Evolutionary conservation across 2,888 invertebrate species (phyloP), one percentile per base, ranked within the genome.

Genomic region (Coremacera marginata): DNA sequence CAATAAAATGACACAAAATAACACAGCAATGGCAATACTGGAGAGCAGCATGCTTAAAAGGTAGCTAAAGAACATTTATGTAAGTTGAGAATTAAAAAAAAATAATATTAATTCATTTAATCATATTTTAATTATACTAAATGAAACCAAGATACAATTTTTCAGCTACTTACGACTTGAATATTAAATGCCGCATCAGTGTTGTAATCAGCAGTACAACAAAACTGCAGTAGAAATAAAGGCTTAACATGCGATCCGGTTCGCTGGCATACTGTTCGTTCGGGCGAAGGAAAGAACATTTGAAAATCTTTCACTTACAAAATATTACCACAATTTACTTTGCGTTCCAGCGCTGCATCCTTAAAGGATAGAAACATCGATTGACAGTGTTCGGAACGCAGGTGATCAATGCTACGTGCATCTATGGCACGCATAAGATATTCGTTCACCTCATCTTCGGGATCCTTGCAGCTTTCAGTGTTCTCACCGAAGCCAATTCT

Each of bases 391-490:
- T 98, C 96, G 0, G 94, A 92, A 75, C 96, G 92, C 74, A 98
- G 91, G 72, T 95, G 93, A 90, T 98, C 97, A 77, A 97, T 96
- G 87, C 96, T 96, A 74, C 98, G 92, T 1, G 98, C 98, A 89
- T 98, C 98, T 81, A 98, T 98, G 16, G 98, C 98, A 82, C 96
- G 94, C 92, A 96, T 96, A 82, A 99, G 91, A 89, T 98, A 98
- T 84, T 98, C 98, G 88, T 98, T 98, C 27, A 98, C 97, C 90
- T 98, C 98, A 83, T 97, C 97, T 84, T 97, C 96, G 0, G 96
- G 95, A 87, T 95, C 94, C 88, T 95, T 95, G 71, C 82, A 81
- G 80, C 92, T 92, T 82, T 95, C 95, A 31, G 90, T 89, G 75
- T 90, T 91, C 78, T 94, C 93, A 55, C 94, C 94, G 81, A 94